A percentile compares a stretch with the other conserved stretches of the same genome.
Evolutionary conservation across 2,888 invertebrate species (phyloP).

Genomic region (Cephalotes varians): DNA sequence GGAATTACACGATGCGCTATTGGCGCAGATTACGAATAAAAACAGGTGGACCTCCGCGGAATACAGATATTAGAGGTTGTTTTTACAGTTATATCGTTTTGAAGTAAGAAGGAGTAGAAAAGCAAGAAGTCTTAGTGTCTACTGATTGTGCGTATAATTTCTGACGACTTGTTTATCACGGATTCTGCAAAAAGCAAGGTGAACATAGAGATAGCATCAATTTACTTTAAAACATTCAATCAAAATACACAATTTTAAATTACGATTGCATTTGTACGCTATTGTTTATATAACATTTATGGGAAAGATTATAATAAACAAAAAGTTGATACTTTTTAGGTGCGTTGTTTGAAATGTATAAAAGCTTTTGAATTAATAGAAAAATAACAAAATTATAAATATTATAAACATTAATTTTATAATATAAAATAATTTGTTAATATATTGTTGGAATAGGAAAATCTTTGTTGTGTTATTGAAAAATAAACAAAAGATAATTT

Average conservation of each 20-base stretch:
- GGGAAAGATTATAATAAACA: background rate
- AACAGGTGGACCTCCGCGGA: background rate
- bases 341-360: background rate
- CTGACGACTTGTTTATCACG: background rate
- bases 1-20: constrained; percentile 24
- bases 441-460: background rate
- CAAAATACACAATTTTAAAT: background rate
- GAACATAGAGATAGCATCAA: background rate
- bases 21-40: constrained; percentile 8
- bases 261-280: background rate
- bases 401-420: background rate
- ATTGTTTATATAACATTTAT: background rate
- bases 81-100: constrained; percentile 27
- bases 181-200: background rate
- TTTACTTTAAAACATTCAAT: background rate
- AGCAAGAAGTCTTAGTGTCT: background rate
- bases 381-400: background rate
- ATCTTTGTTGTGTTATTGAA: background rate
- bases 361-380: background rate
- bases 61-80: constrained; percentile 4
- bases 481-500: background rate
- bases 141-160: constrained; percentile 1
- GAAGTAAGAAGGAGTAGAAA: background rate
- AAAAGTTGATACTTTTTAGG: background rate
- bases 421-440: background rate